phyloP scores from a whole-genome alignment of 2,888 invertebrate genomes.

The Opisthograptis luteolata region DNA sequence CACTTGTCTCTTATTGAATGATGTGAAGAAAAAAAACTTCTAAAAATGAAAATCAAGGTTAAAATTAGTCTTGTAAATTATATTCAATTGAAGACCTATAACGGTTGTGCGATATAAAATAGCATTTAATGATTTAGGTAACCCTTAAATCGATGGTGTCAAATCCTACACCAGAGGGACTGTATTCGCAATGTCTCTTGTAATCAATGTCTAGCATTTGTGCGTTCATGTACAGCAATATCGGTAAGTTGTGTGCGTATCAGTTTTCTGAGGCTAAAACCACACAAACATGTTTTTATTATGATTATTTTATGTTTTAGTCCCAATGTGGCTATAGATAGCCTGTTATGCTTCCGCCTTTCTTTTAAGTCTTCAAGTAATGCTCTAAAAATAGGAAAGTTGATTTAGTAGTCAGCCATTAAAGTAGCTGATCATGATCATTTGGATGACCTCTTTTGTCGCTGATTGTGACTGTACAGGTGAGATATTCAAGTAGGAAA shows the following conservation, averaged over 20 bases:
- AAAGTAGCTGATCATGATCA: not conserved
- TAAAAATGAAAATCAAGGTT: no score
- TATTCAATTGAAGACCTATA: no score
- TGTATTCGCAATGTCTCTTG: not conserved
- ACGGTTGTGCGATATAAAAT: no score
- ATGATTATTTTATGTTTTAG: slow-evolving; percentile 6
- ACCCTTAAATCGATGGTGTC: not conserved
- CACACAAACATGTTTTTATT: not conserved
- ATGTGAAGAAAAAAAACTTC: no score
- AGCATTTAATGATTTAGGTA: not conserved
- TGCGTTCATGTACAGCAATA: slow-evolving; percentile 12
- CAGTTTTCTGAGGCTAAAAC: slow-evolving; percentile 1
- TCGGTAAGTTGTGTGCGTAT: not conserved
- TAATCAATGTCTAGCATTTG: slow-evolving; percentile 1
- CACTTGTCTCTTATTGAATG: no score
- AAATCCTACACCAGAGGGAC: not conserved
- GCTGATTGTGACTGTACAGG: no score
- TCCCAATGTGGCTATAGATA: slow-evolving; percentile 1
- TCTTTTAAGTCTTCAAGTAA: not conserved
- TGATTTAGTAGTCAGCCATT: no score
- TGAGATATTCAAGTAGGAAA: no score
- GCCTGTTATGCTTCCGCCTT: slow-evolving; percentile 12
- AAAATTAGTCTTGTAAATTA: no score
- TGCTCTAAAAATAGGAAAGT: not conserved
- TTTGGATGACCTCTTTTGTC: no score